Percentiles rank a stretch among this genome's conserved stretches.
Conservation (phyloP, 2,888 invertebrate species). For the Pandemis corylana region DNA sequence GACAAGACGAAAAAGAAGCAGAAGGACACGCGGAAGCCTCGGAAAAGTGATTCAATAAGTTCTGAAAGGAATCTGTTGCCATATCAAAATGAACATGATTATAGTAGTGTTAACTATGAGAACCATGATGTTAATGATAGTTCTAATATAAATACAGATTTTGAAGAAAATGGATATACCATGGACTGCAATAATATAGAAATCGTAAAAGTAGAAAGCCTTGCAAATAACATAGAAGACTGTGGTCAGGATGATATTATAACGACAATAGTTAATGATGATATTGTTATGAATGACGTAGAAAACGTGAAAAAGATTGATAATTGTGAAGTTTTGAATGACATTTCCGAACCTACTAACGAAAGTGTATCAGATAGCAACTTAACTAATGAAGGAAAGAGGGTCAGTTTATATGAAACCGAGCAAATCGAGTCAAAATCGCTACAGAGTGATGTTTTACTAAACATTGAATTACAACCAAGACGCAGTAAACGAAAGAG, state of each 20-base stretch:
- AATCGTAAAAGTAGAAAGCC: slow-evolving; percentile 52
- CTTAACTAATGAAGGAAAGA: neutral
- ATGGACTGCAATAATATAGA: slow-evolving; percentile 47
- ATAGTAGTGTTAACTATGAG: slow-evolving; percentile 49
- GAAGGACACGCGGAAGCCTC: slow-evolving; percentile 33
- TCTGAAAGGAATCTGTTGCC: slow-evolving; percentile 44
- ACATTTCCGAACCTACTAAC: neutral
- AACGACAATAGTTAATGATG: slow-evolving; percentile 43
- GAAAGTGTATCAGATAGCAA: slow-evolving; percentile 2
- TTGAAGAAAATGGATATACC: slow-evolving; percentile 44
- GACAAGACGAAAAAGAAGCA: slow-evolving; percentile 38
- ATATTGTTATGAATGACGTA: slow-evolving; percentile 35
- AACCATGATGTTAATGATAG: slow-evolving; percentile 39
- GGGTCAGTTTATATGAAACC: neutral
- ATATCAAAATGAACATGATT: slow-evolving; percentile 63
- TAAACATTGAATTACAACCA: slow-evolving; percentile 10
- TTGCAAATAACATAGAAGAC: slow-evolving; percentile 43
- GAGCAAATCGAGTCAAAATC: slow-evolving; percentile 1
- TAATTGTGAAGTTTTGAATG: neutral
- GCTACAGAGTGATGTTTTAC: neutral
- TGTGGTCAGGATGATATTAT: slow-evolving; percentile 41
- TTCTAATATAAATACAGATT: slow-evolving; percentile 34
- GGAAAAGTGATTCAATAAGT: slow-evolving; percentile 58
- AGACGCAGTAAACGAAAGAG: slow-evolving; percentile 37
- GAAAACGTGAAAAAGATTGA: slow-evolving; percentile 19